Conservation (phyloP, 2,888 invertebrate species). For the Drosophila engyochracea region DNA sequence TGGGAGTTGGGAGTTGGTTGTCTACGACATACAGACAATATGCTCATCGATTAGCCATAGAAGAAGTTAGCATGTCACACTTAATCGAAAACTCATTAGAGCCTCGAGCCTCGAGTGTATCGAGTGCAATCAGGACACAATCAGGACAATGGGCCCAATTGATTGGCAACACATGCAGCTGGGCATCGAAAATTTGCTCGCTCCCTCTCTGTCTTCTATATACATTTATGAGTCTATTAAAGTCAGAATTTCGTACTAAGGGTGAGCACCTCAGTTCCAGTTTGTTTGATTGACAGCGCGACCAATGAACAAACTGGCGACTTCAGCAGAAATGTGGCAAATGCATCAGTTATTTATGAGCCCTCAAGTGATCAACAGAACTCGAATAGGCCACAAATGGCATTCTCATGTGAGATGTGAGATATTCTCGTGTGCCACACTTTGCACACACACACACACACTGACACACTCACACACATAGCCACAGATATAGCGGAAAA, state of each 20-base stretch:
- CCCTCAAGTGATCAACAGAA: conserved; percentile 56
- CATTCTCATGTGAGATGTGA: background rate
- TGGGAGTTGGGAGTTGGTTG: background rate
- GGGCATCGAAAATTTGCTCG: conserved; percentile 57
- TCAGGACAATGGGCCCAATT: conserved; percentile 52
- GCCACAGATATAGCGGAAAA: background rate
- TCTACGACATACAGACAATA: conserved; percentile 29
- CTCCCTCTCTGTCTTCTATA: conserved; percentile 10
- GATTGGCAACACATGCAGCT: conserved; percentile 72
- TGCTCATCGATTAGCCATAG: conserved; percentile 45
- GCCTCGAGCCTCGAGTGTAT: conserved; percentile 9
- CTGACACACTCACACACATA: background rate
- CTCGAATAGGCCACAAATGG: conserved; percentile 17
- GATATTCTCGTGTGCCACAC: conserved; percentile 2
- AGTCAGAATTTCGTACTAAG: conserved; percentile 29
- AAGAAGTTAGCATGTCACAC: conserved; percentile 62
- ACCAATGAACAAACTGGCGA: conserved; percentile 42
- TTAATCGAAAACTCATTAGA: conserved; percentile 78
- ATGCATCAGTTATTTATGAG: conserved; percentile 49
- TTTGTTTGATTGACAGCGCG: conserved; percentile 68
- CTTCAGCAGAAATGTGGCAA: conserved; percentile 23
- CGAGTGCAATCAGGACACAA: conserved; percentile 42
- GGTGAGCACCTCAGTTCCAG: conserved; percentile 23
- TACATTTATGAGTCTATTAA: conserved; percentile 79
- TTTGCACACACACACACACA: background rate